Conservation (phyloP, 2,888 invertebrate genomes). For the Perdita meconis region DNA sequence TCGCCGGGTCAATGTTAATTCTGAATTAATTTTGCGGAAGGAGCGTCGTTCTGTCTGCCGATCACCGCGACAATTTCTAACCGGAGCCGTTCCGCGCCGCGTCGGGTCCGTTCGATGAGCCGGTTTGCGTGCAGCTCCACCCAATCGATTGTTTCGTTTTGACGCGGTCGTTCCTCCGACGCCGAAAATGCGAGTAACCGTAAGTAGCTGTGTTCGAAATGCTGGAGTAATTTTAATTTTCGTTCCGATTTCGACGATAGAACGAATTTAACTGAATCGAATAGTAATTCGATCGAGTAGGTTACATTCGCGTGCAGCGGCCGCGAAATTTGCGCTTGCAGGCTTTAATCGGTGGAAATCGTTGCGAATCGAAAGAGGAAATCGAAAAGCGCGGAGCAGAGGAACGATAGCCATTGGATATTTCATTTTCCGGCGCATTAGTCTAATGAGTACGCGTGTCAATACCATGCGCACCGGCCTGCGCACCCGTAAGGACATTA, state of each 20-base stretch:
- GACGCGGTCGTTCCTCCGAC: background rate
- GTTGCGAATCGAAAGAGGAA: constrained; percentile 44
- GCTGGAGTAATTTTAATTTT: constrained; percentile 27
- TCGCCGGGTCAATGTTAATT: constrained; percentile 63
- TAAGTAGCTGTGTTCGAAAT: constrained; percentile 3
- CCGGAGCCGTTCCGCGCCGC: background rate
- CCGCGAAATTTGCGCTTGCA: constrained; percentile 27
- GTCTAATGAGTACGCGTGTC: constrained; percentile 17
- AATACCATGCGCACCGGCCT: background rate
- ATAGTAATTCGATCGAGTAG: constrained; percentile 37
- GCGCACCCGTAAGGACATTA: constrained; percentile 3
- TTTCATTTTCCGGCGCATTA: constrained; percentile 45
- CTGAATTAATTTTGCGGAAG: constrained; percentile 54
- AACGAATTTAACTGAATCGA: constrained; percentile 5
- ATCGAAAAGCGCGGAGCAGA: constrained; percentile 39
- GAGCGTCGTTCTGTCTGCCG: background rate
- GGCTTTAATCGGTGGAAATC: constrained; percentile 63
- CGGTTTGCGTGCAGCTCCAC: too few species aligned
- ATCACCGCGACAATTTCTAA: background rate
- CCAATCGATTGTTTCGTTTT: background rate
- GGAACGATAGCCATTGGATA: constrained; percentile 15
- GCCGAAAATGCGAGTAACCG: background rate
- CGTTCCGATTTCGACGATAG: background rate
- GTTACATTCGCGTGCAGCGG: background rate
- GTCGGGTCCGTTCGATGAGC: background rate